A percentile compares a stretch with the other conserved stretches of the same genome.
phyloP scores from a whole-genome alignment of 2,888 invertebrate species.

The Aleiodes testaceus region DNA sequence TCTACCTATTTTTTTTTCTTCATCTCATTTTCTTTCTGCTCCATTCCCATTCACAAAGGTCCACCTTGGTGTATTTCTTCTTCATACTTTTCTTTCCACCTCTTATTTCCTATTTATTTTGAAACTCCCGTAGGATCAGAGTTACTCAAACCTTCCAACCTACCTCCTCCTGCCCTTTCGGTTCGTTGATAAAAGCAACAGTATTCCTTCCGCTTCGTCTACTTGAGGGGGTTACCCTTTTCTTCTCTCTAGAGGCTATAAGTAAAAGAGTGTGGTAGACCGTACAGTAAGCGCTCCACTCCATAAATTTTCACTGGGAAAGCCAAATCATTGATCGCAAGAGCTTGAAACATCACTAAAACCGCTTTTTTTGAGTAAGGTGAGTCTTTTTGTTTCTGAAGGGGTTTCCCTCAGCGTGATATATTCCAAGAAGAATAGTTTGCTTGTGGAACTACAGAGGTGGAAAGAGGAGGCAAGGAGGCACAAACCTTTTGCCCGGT shows the following conservation, averaged over 20 bases:
- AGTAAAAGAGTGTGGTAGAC: conserved; percentile 10
- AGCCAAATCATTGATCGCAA: conserved; percentile 30
- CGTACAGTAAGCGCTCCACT: conserved; percentile 10
- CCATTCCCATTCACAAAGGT: conserved; percentile 7
- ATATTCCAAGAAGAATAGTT: not conserved
- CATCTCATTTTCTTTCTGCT: conserved; percentile 7
- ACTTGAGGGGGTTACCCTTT: not conserved
- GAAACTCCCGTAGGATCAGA: not conserved
- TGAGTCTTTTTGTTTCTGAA: not conserved
- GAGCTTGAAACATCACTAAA: conserved; percentile 15
- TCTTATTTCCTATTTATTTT: conserved; percentile 23
- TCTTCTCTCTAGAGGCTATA: not conserved
- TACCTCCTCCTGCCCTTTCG: not conserved
- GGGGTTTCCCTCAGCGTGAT: conserved; percentile 7
- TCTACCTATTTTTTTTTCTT: conserved; percentile 28
- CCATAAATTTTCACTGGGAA: conserved; percentile 12
- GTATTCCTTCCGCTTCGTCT: conserved; percentile 14
- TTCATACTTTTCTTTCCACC: not conserved
- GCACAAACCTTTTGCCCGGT: too few relatives aligned
- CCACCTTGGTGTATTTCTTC: not conserved
- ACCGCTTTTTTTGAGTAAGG: conserved; percentile 7
- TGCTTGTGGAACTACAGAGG: not conserved
- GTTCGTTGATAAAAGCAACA: conserved; percentile 19
- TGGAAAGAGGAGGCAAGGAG: too few relatives aligned
- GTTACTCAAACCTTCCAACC: not conserved